Base-by-base conservation (phyloP, 2,113 vertebrate species). In the Apodemus sylvaticus region DNA sequence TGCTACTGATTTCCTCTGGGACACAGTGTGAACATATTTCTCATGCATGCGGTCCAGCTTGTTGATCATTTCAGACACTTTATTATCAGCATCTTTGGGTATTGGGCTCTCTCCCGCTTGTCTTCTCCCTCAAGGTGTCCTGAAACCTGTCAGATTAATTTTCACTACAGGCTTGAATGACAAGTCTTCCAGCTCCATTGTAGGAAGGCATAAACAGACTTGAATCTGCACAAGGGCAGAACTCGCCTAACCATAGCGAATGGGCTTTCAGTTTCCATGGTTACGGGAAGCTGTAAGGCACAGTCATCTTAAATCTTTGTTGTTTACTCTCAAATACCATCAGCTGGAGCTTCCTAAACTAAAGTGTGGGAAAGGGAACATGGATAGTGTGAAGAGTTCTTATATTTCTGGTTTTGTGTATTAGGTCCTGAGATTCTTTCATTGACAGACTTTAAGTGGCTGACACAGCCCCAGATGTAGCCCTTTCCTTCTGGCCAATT, bases 51-150 rank as follows among this genome's bases (percentile, higher is more conserved):
- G 91, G 89, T 81, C 39, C 78, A 85, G 39, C 0, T 9, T 58
- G 83, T 79, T 42, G 55, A 96, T 93, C 71, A 94, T 89, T 97
- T 77, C 76, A 93, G 96, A 87, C 74, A 97, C 86, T 13, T 77
- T 70, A 94, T 82, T 66, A 39, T 77, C 42, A n/a, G 12, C 90
- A 16, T 73, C 90, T 86, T 73, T 24, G 7, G 48, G 39, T 36
- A 87, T 0, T 6, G 62, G 39, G 53, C 62, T 64, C 76, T 20
- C 36, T 90, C 4, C 45, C 77, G 58, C 58, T 45, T 90, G 62
- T n/a, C 45, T 88, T 86, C 68, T 94, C 64, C 87, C 58, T 89
- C 36, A 55, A 77, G 39, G 5, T 55, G 42, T 91, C 39, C 62
- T 48, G 77, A 87, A 45, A 73, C 7, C 76, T 93, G 76, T 94